Evolutionary conservation across 2,797 vertebrate species (phyloP).

Genomic region (Margarornis squamiger): DNA sequence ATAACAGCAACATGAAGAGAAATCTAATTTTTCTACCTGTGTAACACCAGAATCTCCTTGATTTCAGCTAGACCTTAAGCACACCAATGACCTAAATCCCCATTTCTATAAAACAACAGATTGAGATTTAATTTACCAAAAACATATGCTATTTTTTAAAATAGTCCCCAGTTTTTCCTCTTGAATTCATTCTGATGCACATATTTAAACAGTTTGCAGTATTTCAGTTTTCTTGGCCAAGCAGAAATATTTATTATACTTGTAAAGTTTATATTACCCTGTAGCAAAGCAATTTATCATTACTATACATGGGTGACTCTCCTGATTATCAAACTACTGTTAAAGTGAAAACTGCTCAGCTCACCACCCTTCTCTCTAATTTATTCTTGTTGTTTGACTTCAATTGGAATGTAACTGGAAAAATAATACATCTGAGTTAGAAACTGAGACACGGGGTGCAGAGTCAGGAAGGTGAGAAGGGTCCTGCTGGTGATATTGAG

Average conservation of each 20-base stretch:
- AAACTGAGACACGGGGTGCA: background rate
- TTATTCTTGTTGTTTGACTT: conserved; percentile 48
- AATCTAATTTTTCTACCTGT: background rate
- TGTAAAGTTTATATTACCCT: conserved; percentile 69
- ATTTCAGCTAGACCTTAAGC: background rate
- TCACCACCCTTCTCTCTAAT: conserved; percentile 15
- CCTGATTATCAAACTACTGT: conserved; percentile 72
- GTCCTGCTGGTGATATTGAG: background rate
- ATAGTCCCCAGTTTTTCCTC: background rate
- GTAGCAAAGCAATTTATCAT: conserved; percentile 74
- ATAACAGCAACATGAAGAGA: background rate
- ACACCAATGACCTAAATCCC: background rate
- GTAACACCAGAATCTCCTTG: background rate
- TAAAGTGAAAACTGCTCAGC: conserved; percentile 31
- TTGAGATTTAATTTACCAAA: conserved; percentile 29
- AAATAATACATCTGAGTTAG: background rate
- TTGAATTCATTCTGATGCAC: conserved; percentile 40
- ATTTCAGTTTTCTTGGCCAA: conserved; percentile 50
- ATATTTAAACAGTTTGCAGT: conserved; percentile 34
- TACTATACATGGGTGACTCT: conserved; percentile 59
- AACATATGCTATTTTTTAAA: background rate
- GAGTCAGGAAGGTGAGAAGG: background rate
- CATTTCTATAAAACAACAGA: background rate
- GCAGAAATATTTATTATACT: conserved; percentile 68
- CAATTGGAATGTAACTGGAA: background rate